A percentile compares a stretch with the other conserved stretches of the same genome.
Evolutionary conservation across 2,113 vertebrate genomes (phyloP).

Genomic region (Pao palembangensis): DNA sequence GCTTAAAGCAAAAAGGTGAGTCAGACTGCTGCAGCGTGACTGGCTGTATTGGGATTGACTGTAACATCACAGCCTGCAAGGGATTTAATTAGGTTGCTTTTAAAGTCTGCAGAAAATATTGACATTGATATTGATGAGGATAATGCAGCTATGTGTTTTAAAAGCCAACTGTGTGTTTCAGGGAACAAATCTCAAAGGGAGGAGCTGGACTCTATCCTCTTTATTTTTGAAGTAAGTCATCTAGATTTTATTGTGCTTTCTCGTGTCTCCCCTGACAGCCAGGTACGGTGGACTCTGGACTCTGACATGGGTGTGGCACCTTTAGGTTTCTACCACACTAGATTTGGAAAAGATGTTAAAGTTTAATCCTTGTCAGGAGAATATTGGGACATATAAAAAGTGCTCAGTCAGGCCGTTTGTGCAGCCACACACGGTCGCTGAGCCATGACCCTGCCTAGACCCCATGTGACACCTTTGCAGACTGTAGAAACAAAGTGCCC

Average conservation of each 20-base stretch:
- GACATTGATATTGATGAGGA: slow-evolving; percentile 39
- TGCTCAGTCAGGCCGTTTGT: no score
- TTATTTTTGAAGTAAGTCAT: slow-evolving; percentile 97
- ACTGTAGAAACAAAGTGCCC: neutral
- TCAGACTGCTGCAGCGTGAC: neutral
- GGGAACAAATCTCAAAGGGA: slow-evolving; percentile 99
- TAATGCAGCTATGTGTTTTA: slow-evolving; percentile 31
- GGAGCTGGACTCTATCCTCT: slow-evolving; percentile 99
- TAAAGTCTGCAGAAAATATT: slow-evolving; percentile 14
- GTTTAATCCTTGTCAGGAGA: no score
- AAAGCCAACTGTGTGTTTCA: slow-evolving; percentile 65
- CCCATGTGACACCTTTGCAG: no score
- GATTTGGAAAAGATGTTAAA: no score
- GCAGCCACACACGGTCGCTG: no score
- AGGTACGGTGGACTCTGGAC: neutral
- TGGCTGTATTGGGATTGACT: no score
- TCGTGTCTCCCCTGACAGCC: slow-evolving; percentile 11
- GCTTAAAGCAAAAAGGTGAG: slow-evolving; percentile 98
- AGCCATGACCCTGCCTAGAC: no score
- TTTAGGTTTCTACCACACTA: no score
- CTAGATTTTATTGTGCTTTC: slow-evolving; percentile 15
- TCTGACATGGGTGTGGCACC: slow-evolving; percentile 5
- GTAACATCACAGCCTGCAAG: no score
- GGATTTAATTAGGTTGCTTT: no score
- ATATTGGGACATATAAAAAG: no score